Conservation (phyloP, 2,113 vertebrate species). For the Glaucidium brasilianum region DNA sequence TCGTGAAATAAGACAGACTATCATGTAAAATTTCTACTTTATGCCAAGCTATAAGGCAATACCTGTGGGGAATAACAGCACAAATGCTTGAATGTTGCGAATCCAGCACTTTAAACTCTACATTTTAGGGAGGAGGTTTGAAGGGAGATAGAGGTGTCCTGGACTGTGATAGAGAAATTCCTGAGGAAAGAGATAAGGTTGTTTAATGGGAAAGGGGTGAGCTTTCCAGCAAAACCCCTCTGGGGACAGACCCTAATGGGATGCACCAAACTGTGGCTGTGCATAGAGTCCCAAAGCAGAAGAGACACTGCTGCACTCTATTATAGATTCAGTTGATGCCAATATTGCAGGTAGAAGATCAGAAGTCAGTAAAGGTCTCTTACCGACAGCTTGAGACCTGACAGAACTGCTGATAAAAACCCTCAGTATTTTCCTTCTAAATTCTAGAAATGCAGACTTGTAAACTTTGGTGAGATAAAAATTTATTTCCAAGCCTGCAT, state of each 20-base stretch:
- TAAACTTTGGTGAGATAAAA: not conserved
- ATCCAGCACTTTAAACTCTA: not conserved
- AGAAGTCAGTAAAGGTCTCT: not conserved
- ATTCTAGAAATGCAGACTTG: not conserved
- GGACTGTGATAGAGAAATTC: not conserved
- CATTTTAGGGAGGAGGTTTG: not conserved
- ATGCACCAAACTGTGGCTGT: not conserved
- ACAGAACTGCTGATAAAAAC: not conserved
- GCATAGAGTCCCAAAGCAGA: not conserved
- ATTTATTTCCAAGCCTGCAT: not conserved
- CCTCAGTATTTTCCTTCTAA: not conserved
- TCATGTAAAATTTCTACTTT: not conserved
- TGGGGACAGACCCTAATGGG: not conserved
- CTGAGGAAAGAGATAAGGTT: not conserved
- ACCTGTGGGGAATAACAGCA: not conserved
- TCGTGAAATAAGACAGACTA: not conserved
- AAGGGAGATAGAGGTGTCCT: not conserved
- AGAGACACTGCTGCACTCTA: not conserved
- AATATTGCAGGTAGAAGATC: not conserved
- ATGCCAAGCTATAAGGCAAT: not conserved
- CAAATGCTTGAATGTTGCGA: not conserved
- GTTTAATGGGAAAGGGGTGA: not conserved
- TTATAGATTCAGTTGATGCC: not conserved
- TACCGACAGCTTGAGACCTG: not conserved
- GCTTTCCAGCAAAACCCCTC: not conserved